These are phyloP conservation scores for Rousettus madagascariensis DNA, from an alignment of 2,797 vertebrate genomes.

Conservation along the genomic window DNA sequence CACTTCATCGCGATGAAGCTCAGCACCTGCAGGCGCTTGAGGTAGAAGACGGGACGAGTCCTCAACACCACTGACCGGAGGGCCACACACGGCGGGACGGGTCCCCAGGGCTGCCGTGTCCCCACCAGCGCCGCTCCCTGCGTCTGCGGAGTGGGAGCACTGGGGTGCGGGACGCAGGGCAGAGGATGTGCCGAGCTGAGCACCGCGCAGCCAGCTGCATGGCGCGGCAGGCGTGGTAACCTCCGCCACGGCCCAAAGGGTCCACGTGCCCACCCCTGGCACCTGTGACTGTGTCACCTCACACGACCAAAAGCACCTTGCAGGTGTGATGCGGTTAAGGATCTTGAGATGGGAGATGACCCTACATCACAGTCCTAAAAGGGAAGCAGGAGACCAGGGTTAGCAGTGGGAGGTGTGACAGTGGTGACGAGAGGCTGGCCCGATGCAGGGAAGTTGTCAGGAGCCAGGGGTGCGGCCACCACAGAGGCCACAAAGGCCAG, in stretches of 20 bases:
- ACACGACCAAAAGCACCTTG: accelerated
- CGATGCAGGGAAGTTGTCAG: background rate
- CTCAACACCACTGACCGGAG: accelerated
- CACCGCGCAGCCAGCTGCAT: no score
- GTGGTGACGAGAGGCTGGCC: accelerated
- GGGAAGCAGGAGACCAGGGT: background rate
- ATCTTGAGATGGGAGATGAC: background rate
- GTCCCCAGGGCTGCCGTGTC: background rate
- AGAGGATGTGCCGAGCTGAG: no score
- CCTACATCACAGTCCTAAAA: background rate
- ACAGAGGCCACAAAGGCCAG: background rate
- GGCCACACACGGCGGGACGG: background rate
- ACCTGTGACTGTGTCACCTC: accelerated
- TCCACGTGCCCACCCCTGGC: background rate
- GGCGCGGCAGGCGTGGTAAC: accelerated
- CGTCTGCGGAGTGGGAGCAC: no score
- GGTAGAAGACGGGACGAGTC: accelerated
- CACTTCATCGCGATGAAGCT: accelerated
- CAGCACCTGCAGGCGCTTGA: no score
- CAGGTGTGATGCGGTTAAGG: background rate
- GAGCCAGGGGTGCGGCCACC: background rate
- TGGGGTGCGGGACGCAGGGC: background rate
- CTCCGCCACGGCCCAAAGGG: background rate
- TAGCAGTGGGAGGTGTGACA: accelerated
- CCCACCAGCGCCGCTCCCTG: no score